phyloP scores from a whole-genome alignment of 1,140 invertebrate genomes.

The Nilaparvata lugens region DNA sequence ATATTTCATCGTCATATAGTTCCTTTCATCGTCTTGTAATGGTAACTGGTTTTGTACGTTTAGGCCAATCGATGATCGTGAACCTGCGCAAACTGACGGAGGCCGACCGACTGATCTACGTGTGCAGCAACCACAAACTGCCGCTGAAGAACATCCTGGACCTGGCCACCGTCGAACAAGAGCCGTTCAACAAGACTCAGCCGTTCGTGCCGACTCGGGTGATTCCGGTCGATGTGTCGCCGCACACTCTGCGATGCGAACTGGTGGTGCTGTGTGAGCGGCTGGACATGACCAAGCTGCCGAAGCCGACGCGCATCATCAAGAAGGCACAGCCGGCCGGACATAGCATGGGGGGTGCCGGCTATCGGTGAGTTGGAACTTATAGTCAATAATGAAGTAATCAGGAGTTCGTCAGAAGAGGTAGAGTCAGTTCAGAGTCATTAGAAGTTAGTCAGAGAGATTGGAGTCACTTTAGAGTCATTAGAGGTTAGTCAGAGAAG shows the following conservation, averaged over 20 bases:
- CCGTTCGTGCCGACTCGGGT: constrained; percentile 73
- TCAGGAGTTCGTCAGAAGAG: too few species aligned
- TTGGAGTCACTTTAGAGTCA: too few species aligned
- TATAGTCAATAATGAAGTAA: not conserved
- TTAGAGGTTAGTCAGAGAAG: too few species aligned
- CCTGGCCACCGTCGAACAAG: constrained; percentile 37
- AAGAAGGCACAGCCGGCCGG: not conserved
- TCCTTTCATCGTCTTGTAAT: too few species aligned
- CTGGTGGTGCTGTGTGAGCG: constrained; percentile 74
- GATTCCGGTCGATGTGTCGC: constrained; percentile 88
- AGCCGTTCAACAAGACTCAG: constrained; percentile 28
- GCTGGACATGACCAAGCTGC: constrained; percentile 17
- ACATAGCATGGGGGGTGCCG: too few species aligned
- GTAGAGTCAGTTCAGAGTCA: too few species aligned
- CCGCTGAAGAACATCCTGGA: constrained; percentile 88
- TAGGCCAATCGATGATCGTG: constrained; percentile 67
- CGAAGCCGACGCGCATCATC: not conserved
- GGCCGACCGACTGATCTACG: constrained; percentile 74
- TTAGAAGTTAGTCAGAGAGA: too few species aligned
- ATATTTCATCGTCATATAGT: too few species aligned
- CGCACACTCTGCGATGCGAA: constrained; percentile 84
- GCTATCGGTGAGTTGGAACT: not conserved
- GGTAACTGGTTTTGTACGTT: not conserved
- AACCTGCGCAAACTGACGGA: constrained; percentile 62
- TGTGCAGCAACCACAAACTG: constrained; percentile 81